Evolutionary conservation across 2,888 invertebrate species (phyloP).

Genomic region (Dicranocentrus wangi): DNA sequence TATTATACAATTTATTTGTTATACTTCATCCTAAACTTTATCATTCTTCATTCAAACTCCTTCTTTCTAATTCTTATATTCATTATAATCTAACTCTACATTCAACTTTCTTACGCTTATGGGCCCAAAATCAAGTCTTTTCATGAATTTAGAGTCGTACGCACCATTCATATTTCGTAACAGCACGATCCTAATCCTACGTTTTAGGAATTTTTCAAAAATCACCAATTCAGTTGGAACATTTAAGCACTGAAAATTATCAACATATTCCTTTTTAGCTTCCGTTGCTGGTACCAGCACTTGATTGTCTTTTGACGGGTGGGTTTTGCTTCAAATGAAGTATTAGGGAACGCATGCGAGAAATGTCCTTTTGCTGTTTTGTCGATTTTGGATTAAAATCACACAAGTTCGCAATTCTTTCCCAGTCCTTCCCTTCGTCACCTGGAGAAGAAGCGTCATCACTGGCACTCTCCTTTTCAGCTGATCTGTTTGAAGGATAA

Average conservation of each 20-base stretch:
- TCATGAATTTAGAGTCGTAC: neutral
- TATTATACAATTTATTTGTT: slow-evolving; percentile 24
- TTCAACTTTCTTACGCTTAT: slow-evolving; percentile 1
- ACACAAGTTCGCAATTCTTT: slow-evolving; percentile 93
- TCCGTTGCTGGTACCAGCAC: slow-evolving; percentile 46
- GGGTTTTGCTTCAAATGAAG: slow-evolving; percentile 93
- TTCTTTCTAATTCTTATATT: too few species aligned
- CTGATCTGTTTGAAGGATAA: slow-evolving; percentile 19
- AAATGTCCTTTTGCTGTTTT: slow-evolving; percentile 92
- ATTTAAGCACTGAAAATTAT: slow-evolving; percentile 36
- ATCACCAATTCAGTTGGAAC: slow-evolving; percentile 53
- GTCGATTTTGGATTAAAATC: slow-evolving; percentile 95
- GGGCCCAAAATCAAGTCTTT: slow-evolving; percentile 56
- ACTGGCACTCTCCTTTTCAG: slow-evolving; percentile 55
- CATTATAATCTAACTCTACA: neutral
- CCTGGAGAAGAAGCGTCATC: slow-evolving; percentile 7
- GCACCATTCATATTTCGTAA: slow-evolving; percentile 13
- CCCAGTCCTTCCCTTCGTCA: slow-evolving; percentile 95
- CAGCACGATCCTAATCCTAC: neutral
- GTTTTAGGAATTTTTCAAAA: slow-evolving; percentile 55
- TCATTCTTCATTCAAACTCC: too few species aligned
- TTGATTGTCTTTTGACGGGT: slow-evolving; percentile 75
- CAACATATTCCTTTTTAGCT: slow-evolving; percentile 40
- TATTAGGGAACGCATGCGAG: slow-evolving; percentile 94
- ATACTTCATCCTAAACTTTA: neutral